Evolutionary conservation across 2,888 invertebrate genomes (phyloP), one percentile per base, ranked within the genome.

Genomic region (Tetheella fluctuosa): DNA sequence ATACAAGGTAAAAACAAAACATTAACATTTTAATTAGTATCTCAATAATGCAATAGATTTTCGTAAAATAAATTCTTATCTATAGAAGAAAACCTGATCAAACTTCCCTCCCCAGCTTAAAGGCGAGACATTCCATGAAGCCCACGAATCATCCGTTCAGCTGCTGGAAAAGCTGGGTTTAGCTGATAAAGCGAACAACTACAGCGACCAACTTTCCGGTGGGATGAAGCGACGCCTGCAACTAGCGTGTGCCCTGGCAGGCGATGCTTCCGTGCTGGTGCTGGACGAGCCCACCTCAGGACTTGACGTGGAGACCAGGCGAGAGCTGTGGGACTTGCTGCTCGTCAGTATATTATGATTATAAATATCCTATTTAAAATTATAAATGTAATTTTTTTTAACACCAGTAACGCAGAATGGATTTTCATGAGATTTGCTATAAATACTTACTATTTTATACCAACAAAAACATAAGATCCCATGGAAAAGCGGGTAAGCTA

Each of bases 201-300:
- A 94, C 65, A 95, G 96, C 0, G 82, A 85, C 25, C 94, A 94
- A 58, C 90, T 98, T 62, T 98, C 98, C 0, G 98, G 98, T 13
- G 98, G 98, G 2, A 98, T 98, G 96, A 96, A 89, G 89, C 91
- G 98, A 57, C 95, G 97, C 0, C 66, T 98, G 15, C 97, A 97
- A 56, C 94, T 98, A 23, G 98, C 96, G 34, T 97, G 98, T 84
- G 97, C 98, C 0, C 93, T 98, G 55, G 95, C 97, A 42, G 98
- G 97, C 0, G 95, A 95, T 67, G 96, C 97, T 15, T 94, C 64
- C 15, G 80, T 85, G 54, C 78, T 96, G 58, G 94, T 96, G 64
- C 90, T 97, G 73, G 97, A 97, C 78, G 97, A 97, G 79, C 97
- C 97, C n/a, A 97, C 98, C 0, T 81, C 85, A 0, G 86, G 86